Percentiles rank a stretch among this genome's conserved stretches.
phyloP scores from a whole-genome alignment of 2,797 vertebrate species.

The Pteropus rufus region DNA sequence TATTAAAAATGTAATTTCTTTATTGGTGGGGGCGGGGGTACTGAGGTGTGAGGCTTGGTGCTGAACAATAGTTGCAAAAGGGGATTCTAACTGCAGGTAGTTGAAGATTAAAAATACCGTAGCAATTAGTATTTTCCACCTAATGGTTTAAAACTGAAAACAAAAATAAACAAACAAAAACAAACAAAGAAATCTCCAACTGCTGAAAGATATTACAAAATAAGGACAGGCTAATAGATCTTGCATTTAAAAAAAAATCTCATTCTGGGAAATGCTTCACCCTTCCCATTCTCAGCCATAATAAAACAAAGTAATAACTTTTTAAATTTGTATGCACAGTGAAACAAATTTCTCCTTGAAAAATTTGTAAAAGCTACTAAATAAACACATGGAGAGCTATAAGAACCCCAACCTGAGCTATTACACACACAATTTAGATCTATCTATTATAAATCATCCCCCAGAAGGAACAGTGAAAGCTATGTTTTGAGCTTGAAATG shows the following conservation, averaged over 20 bases:
- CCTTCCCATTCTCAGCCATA: slow-evolving; percentile 1
- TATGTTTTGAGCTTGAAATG: background rate
- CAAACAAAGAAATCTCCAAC: background rate
- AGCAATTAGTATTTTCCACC: background rate
- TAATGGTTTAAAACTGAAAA: background rate
- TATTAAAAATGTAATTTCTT: background rate
- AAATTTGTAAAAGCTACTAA: slow-evolving; percentile 17
- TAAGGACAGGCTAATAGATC: background rate
- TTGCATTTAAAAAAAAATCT: background rate
- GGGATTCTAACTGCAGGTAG: slow-evolving; percentile 3
- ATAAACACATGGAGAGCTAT: background rate
- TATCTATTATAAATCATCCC: background rate
- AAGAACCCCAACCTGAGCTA: background rate
- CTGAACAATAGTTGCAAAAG: background rate
- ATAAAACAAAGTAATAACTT: background rate
- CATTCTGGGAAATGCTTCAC: background rate
- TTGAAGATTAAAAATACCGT: background rate
- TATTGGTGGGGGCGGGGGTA: background rate
- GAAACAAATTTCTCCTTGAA: slow-evolving; percentile 4
- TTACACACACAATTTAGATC: background rate
- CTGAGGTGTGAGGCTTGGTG: background rate
- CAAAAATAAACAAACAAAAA: background rate
- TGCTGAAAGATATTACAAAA: background rate
- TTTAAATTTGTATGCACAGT: background rate
- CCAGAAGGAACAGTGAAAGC: background rate